Base-by-base conservation (phyloP, 2,888 invertebrate genomes). In the Drosophila seclusa region DNA sequence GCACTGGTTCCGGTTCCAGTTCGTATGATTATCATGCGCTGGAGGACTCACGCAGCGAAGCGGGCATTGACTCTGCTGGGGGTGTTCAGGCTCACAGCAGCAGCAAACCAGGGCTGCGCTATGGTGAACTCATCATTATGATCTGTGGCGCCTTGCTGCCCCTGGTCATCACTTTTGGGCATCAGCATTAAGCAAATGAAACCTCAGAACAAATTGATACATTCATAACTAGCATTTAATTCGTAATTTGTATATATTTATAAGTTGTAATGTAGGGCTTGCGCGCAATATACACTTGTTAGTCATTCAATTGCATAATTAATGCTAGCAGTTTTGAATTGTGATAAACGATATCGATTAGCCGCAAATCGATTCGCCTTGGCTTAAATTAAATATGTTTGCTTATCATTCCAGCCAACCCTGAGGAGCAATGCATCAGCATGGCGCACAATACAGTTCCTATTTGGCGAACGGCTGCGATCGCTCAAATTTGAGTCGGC, bases 71-170 rank as follows among this genome's bases (percentile, higher is more conserved):
- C 24, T 27, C 24, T 13, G 7, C 54, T 18, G 21, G 45, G 13
- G 42, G 29, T 34, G 45, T 27, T n/a, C 13, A 58, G 72, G 42
- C 75, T 83, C 69, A 78, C 93, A 90, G 66, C 31, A 45, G 85
- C 70, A 73, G 66, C 42, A 67, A 67, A n/a, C 86, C 82, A 8
- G 96, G 96, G 0, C 94, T 99, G 53, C 95, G 95, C 68, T 94
- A 96, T 68, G 95, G 95, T 72, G 99, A 99, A 93, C 94, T 99
- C 65, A 85, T 97, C 0, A 96, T 96, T 53, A 94, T 99, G 69
- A 96, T 99, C 2, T 92, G 96, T 29, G 99, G 99, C 0, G 97
- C 98, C 1, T 92, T 99, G 63, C 93, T 98, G 69, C 99, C 99
- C 0, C 94, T 98, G 0, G 92, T 99, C 32, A 94, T 99, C n/a